These are phyloP conservation scores for Enteromius viviparus DNA, from an alignment of 2,797 vertebrate species.

Conservation along the genomic window DNA sequence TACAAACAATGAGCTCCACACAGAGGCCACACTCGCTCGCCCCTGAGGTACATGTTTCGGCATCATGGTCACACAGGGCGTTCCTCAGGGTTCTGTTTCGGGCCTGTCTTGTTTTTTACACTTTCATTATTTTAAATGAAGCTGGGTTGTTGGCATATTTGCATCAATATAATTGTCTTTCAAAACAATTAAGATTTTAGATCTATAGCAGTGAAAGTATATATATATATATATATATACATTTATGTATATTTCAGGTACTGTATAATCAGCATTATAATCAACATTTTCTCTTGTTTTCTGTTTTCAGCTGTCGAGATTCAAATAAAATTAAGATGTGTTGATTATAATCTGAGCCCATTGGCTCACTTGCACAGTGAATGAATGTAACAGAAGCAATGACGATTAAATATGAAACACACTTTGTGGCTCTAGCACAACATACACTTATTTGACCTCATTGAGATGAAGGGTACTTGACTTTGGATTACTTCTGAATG, in stretches of 20 bases:
- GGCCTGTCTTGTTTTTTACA: not conserved
- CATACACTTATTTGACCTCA: constrained; percentile 41
- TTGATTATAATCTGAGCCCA: not conserved
- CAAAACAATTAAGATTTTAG: not conserved
- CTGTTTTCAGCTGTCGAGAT: not conserved
- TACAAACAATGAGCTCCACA: constrained; percentile 63
- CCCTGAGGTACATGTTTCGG: constrained; percentile 54
- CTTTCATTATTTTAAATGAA: not conserved
- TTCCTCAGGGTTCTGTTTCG: constrained; percentile 8
- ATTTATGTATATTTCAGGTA: not conserved
- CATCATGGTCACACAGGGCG: constrained; percentile 46
- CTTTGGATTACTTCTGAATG: constrained; percentile 28
- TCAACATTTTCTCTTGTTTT: not conserved
- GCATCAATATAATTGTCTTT: not conserved
- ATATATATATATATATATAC: too few species aligned
- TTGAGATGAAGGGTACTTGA: constrained; percentile 36
- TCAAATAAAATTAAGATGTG: not conserved
- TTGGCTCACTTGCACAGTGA: not conserved
- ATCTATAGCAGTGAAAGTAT: not conserved
- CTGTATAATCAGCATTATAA: not conserved
- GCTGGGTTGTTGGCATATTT: not conserved
- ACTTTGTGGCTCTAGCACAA: constrained; percentile 22
- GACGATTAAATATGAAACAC: constrained; percentile 1
- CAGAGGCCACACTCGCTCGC: constrained; percentile 37
- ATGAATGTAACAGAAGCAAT: not conserved